Conservation (phyloP, 2,113 vertebrate genomes). For the Clinocottus analis region DNA sequence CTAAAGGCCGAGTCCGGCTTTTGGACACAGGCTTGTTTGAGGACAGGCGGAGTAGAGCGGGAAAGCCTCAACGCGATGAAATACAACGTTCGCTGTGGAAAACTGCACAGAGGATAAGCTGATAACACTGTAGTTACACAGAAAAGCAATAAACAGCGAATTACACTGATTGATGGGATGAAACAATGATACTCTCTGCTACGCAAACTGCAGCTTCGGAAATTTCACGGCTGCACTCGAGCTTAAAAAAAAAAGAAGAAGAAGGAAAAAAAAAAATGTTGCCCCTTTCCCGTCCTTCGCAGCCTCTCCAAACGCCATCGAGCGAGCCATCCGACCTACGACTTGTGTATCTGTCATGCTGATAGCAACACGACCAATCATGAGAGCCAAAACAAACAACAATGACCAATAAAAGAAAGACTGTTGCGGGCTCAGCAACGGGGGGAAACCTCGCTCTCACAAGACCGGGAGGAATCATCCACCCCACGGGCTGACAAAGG, state of each 20-base stretch:
- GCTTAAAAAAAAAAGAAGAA: background rate
- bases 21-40: slow-evolving; percentile 7
- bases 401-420: slow-evolving; percentile 30
- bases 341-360: slow-evolving; percentile 8
- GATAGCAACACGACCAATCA: slow-evolving; percentile 16
- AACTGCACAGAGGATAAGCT: slow-evolving; percentile 60
- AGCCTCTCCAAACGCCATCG: background rate
- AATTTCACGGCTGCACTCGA: background rate
- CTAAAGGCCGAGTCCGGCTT: slow-evolving; percentile 18
- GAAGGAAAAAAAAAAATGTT: slow-evolving; percentile 1
- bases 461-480: slow-evolving; percentile 18
- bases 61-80: slow-evolving; percentile 34
- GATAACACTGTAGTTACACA: slow-evolving; percentile 67
- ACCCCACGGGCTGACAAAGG: slow-evolving; percentile 25
- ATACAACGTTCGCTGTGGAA: slow-evolving; percentile 45
- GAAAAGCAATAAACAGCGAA: slow-evolving; percentile 75
- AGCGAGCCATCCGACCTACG: slow-evolving; percentile 3
- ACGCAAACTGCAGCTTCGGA: slow-evolving; percentile 22
- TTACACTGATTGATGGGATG: slow-evolving; percentile 64
- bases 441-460: slow-evolving; percentile 41
- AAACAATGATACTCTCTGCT: slow-evolving; percentile 42
- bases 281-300: background rate
- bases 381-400: slow-evolving; percentile 24
- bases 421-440: slow-evolving; percentile 42
- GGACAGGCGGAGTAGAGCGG: background rate